Conservation (phyloP, 2,113 vertebrate genomes). For the Ellobius talpinus region DNA sequence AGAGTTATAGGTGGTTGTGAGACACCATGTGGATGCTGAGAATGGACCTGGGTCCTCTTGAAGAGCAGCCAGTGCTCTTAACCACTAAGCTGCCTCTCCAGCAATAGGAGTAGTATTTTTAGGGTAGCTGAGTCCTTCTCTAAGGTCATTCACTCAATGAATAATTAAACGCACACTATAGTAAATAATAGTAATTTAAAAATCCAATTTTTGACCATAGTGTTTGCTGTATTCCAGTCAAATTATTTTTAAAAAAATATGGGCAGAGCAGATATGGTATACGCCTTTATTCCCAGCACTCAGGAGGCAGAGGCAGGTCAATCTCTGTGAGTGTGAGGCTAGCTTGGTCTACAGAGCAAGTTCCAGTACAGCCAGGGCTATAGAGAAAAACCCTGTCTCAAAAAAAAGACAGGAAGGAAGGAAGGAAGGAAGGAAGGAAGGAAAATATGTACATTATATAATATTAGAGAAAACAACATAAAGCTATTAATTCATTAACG, state of each 20-base stretch:
- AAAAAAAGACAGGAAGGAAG: neutral
- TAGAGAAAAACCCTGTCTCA: neutral
- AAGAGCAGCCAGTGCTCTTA: neutral
- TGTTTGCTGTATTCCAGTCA: neutral
- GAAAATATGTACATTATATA: neutral
- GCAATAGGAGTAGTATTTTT: neutral
- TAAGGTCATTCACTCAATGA: neutral
- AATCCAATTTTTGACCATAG: neutral
- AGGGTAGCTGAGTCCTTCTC: neutral
- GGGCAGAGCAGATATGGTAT: neutral
- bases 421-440: too few species aligned
- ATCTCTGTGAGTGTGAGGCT: neutral
- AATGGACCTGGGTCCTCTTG: neutral
- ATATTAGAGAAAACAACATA: neutral
- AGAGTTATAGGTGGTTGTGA: neutral
- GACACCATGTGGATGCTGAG: neutral
- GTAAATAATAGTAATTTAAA: constrained; percentile 48
- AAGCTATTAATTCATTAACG: neutral
- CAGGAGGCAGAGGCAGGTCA: neutral
- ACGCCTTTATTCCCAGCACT: neutral
- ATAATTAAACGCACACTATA: neutral
- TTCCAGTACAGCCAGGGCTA: neutral
- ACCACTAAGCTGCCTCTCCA: neutral
- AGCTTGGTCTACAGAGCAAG: neutral
- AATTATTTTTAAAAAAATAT: constrained; percentile 27